Conservation (phyloP, 2,113 vertebrate species). For the Hylia prasina region DNA sequence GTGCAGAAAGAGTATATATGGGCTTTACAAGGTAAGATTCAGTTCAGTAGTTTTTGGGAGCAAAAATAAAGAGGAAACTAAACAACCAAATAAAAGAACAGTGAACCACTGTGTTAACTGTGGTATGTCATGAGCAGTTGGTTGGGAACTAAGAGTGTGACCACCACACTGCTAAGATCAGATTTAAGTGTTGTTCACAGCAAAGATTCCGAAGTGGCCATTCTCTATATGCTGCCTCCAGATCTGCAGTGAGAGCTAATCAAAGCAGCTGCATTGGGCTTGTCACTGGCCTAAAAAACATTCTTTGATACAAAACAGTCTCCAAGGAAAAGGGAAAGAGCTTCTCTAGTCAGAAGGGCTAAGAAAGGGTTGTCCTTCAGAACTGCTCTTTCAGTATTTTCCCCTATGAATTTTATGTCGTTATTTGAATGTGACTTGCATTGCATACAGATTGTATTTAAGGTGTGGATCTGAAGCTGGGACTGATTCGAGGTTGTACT, state of each 20-base stretch:
- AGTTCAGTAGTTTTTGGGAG: not conserved
- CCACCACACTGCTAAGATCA: not conserved
- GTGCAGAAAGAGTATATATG: not conserved
- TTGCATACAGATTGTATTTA: not conserved
- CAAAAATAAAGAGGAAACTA: not conserved
- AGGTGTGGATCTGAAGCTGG: not conserved
- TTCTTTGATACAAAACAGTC: not conserved
- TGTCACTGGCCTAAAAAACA: not conserved
- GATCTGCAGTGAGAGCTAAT: not conserved
- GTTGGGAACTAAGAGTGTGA: not conserved
- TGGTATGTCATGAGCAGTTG: not conserved
- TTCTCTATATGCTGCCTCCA: not conserved
- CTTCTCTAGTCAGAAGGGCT: not conserved
- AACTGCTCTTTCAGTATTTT: not conserved
- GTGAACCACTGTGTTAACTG: not conserved
- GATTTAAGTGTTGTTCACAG: not conserved
- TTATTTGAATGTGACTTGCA: accelerated
- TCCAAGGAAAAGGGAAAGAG: not conserved
- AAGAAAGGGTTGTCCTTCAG: not conserved
- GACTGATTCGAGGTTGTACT: not conserved
- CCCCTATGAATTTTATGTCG: not conserved
- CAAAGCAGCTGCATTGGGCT: not conserved
- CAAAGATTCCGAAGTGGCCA: not conserved
- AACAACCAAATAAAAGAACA: not conserved
- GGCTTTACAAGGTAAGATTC: not conserved